A percentile compares a stretch with the other conserved stretches of the same genome.
Conservation (phyloP, 1,140 invertebrate genomes). For the Ephestia elutella region DNA sequence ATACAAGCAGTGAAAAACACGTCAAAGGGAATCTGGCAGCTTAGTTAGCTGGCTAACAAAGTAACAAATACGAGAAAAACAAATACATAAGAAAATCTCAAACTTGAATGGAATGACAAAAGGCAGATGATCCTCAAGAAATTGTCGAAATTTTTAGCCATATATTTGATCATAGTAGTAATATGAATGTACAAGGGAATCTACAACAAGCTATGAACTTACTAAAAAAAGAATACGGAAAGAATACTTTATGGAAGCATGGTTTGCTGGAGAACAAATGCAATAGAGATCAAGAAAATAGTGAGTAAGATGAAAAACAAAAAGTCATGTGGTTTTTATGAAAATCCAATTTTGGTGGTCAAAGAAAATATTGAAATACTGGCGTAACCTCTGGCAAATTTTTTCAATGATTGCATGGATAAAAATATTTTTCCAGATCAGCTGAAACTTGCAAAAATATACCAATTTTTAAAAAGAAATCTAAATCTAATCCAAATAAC, state of each 20-base stretch:
- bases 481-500: no score
- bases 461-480: conserved; percentile 10
- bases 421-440: conserved; percentile 5
- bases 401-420: no score
- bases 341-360: conserved; percentile 11
- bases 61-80: conserved; percentile 13
- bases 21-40: conserved; percentile 16
- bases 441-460: no score
- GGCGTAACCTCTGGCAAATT: conserved; percentile 12
- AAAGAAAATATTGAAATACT: no score
- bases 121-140: no score
- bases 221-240: not conserved
- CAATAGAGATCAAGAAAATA: no score
- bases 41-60: conserved; percentile 10
- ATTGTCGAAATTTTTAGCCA: not conserved
- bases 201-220: no score
- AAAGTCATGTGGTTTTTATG: no score
- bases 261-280: no score
- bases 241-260: no score
- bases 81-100: not conserved
- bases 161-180: not conserved
- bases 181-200: not conserved
- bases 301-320: conserved; percentile 10
- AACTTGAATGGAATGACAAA: conserved; percentile 9
- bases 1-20: no score